phyloP scores from a whole-genome alignment of 1,140 invertebrate species.

The Bactericera cockerelli region DNA sequence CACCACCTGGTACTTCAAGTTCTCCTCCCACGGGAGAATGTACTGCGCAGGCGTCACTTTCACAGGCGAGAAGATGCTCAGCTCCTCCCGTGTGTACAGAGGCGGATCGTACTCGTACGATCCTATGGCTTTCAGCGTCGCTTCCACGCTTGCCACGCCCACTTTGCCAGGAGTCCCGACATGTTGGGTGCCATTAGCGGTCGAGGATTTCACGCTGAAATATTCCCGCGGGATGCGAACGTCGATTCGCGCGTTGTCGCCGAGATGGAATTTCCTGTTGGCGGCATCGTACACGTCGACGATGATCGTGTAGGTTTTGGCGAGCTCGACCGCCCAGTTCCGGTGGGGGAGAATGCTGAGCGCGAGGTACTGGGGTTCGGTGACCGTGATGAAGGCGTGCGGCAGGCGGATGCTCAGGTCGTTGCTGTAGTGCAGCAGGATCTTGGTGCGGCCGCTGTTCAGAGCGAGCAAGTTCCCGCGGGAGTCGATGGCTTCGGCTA shows the following conservation, averaged over 20 bases:
- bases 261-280: constrained; percentile 14
- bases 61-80: constrained; percentile 13
- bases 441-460: constrained; percentile 45
- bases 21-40: constrained; percentile 14
- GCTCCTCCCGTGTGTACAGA: not conserved
- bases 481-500: constrained; percentile 25
- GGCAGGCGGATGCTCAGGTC: constrained; percentile 36
- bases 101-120: not conserved
- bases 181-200: constrained; percentile 56
- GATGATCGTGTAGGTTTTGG: constrained; percentile 49
- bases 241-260: not conserved
- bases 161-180: constrained; percentile 42
- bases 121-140: constrained; percentile 29
- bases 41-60: constrained; percentile 1
- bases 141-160: constrained; percentile 43
- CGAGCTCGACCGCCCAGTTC: constrained; percentile 53
- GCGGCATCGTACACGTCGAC: constrained; percentile 52
- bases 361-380: constrained; percentile 38
- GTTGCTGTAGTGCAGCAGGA: constrained; percentile 44
- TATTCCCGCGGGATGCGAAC: constrained; percentile 12
- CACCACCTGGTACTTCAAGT: constrained; percentile 18
- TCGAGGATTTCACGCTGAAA: constrained; percentile 10
- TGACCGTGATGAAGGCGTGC: constrained; percentile 39
- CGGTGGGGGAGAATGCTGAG: constrained; percentile 47
- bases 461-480: constrained; percentile 32